Percentiles rank a stretch among this genome's conserved stretches.
Evolutionary conservation across 2,888 invertebrate genomes (phyloP).

Genomic region (Scelioninae gen. 1): DNA sequence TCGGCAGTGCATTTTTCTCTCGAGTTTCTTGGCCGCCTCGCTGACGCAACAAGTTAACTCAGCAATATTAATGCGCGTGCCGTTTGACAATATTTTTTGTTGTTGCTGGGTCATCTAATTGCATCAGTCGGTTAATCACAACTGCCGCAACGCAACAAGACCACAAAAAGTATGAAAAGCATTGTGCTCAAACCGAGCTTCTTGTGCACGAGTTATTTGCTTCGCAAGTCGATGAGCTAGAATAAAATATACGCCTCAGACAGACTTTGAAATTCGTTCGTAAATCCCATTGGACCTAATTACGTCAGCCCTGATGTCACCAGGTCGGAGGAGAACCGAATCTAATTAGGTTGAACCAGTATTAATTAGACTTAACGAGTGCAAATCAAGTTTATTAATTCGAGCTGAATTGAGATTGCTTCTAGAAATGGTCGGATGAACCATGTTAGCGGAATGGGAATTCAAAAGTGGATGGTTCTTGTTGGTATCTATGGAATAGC

Average conservation of each 20-base stretch:
- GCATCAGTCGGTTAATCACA: slow-evolving; percentile 9
- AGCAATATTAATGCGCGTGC: slow-evolving; percentile 41
- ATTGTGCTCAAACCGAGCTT: not conserved
- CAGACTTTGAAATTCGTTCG: not conserved
- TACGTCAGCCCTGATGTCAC: not conserved
- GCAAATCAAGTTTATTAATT: slow-evolving; percentile 13
- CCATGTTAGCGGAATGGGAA: not conserved
- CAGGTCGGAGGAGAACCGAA: not conserved
- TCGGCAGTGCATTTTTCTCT: slow-evolving; percentile 59
- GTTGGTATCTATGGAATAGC: not conserved
- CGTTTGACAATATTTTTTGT: slow-evolving; percentile 52
- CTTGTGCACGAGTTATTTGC: not conserved
- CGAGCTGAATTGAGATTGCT: not conserved
- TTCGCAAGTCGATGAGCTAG: not conserved
- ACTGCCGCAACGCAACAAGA: not conserved
- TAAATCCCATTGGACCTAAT: slow-evolving; percentile 11
- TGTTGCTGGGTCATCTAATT: slow-evolving; percentile 23
- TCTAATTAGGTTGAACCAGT: slow-evolving; percentile 22
- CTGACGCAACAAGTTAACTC: slow-evolving; percentile 57
- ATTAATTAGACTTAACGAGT: slow-evolving; percentile 25
- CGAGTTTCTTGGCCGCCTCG: slow-evolving; percentile 25
- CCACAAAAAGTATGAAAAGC: not conserved
- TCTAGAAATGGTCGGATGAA: not conserved
- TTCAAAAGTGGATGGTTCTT: not conserved
- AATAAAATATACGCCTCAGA: too few relatives aligned